Evolutionary conservation across 1,140 invertebrate species (phyloP).

Genomic region (Caenorhabditis briggsae): DNA sequence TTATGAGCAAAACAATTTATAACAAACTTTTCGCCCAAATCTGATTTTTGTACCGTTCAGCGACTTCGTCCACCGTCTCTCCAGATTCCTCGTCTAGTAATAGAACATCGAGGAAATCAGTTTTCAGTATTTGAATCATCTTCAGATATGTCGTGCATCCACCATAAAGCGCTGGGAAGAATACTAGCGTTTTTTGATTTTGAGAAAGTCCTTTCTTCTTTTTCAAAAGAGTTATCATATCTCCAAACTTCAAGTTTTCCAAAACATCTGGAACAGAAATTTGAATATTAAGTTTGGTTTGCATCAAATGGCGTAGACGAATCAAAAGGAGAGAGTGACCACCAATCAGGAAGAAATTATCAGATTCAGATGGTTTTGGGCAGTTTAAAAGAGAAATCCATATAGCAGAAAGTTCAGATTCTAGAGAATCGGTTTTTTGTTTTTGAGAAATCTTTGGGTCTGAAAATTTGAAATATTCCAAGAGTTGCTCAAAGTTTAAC

Average conservation of each 20-base stretch:
- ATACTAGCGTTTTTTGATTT: constrained; percentile 9
- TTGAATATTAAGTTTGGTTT: neutral
- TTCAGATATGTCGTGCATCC: constrained; percentile 50
- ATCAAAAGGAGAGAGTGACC: constrained; percentile 61
- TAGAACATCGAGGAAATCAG: neutral
- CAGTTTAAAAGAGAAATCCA: neutral
- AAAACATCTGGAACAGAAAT: constrained; percentile 43
- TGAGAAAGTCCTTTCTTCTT: neutral
- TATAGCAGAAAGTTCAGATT: neutral
- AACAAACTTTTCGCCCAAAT: neutral
- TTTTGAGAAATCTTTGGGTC: neutral
- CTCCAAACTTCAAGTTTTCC: constrained; percentile 18
- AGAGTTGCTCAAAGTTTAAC: constrained; percentile 11
- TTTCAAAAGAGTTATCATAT: constrained; percentile 18
- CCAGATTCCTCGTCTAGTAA: neutral
- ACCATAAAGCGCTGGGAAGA: constrained; percentile 59
- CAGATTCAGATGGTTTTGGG: neutral
- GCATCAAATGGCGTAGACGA: constrained; percentile 23
- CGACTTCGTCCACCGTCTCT: neutral
- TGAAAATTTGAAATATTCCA: constrained; percentile 49
- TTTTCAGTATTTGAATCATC: neutral
- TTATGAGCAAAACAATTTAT: neutral
- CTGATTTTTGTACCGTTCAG: neutral
- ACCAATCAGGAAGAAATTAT: constrained; percentile 59
- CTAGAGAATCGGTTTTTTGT: neutral